Percentiles rank a stretch among this genome's conserved stretches.
Evolutionary conservation across 2,113 vertebrate species (phyloP).

Genomic region (Plestiodon gilberti): DNA sequence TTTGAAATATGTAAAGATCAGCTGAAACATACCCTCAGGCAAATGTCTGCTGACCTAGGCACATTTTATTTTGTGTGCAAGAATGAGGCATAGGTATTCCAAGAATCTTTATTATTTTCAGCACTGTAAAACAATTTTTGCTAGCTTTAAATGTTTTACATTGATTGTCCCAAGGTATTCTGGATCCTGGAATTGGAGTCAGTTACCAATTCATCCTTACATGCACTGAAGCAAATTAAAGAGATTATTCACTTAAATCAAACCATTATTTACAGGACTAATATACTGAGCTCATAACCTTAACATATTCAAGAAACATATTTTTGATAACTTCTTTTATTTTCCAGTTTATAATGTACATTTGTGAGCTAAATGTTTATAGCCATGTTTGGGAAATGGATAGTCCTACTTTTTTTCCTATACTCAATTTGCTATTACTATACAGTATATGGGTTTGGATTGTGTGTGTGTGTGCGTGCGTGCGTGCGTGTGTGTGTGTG

Average conservation of each 20-base stretch:
- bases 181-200: not conserved
- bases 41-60: not conserved
- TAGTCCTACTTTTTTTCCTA: not conserved
- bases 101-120: not conserved
- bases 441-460: not conserved
- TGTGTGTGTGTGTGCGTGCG: not conserved
- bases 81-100: not conserved
- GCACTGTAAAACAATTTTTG: not conserved
- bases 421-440: not conserved
- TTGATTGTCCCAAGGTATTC: not conserved
- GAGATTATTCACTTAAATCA: not conserved
- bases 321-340: constrained; percentile 18
- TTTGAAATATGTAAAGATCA: constrained; percentile 33
- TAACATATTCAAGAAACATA: not conserved
- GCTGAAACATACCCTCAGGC: constrained; percentile 7
- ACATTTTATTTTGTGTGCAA: not conserved
- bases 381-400: not conserved
- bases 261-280: not conserved
- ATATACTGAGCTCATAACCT: not conserved
- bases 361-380: not conserved
- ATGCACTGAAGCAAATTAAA: not conserved
- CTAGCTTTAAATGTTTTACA: not conserved
- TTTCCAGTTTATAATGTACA: not conserved
- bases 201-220: constrained; percentile 15
- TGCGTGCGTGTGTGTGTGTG: not conserved